Conservation (phyloP, 2,113 vertebrate species). For the Phycodurus eques region DNA sequence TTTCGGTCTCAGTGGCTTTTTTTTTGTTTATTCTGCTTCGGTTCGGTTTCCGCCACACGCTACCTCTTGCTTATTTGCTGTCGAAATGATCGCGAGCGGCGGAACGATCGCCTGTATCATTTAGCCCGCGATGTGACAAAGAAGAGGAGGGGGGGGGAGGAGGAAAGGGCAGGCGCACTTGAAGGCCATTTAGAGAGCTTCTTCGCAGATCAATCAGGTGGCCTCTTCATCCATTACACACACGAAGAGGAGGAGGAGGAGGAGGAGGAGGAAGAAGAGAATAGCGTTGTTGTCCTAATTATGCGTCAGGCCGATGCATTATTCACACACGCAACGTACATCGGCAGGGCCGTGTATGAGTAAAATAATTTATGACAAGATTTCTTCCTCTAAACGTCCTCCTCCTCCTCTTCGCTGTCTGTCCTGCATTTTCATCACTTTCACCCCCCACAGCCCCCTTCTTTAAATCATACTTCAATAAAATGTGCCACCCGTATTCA, state of each 20-base stretch:
- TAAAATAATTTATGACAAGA: conserved; percentile 81
- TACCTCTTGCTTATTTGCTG: conserved; percentile 75
- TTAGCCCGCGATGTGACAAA: conserved; percentile 69
- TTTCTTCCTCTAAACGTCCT: conserved; percentile 61
- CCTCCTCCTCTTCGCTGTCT: conserved; percentile 44
- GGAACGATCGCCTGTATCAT: conserved; percentile 76
- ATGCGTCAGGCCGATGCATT: conserved; percentile 73
- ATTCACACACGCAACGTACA: conserved; percentile 79
- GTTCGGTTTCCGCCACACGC: conserved; percentile 48
- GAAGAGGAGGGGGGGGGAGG: conserved; percentile 1
- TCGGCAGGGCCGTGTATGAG: conserved; percentile 71
- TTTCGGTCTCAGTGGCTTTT: neutral
- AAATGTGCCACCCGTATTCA: conserved; percentile 75
- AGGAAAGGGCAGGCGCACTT: neutral
- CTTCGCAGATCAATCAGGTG: conserved; percentile 70
- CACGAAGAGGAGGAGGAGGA: conserved; percentile 49
- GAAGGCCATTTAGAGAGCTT: conserved; percentile 67
- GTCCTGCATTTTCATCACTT: conserved; percentile 45
- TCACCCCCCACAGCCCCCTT: conserved; percentile 11
- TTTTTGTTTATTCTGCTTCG: neutral
- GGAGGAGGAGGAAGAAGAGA: conserved; percentile 55
- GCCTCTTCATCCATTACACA: conserved; percentile 68
- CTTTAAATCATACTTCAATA: conserved; percentile 81
- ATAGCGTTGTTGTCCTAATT: conserved; percentile 81
- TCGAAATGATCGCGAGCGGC: conserved; percentile 79